Percentiles rank a stretch among this genome's conserved stretches.
These are phyloP conservation scores for Pseudochaenichthys georgianus DNA, from an alignment of 2,797 vertebrate species.

Conservation along the genomic window DNA sequence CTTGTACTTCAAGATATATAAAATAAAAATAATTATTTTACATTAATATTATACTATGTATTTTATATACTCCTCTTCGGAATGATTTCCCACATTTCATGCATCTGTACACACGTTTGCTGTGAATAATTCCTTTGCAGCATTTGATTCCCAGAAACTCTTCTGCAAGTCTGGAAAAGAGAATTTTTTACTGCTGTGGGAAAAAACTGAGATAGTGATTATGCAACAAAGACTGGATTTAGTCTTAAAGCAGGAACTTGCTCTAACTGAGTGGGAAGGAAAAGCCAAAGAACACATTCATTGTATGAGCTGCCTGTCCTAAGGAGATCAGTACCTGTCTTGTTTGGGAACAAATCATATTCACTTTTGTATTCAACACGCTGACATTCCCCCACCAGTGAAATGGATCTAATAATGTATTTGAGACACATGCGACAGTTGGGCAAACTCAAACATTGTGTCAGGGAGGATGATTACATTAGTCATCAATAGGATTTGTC, in stretches of 20 bases:
- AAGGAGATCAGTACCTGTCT: background rate
- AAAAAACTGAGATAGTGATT: background rate
- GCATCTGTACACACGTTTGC: background rate
- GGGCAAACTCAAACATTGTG: no score
- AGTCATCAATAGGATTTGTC: background rate
- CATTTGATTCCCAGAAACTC: background rate
- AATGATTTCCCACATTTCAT: fast-evolving
- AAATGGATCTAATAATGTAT: background rate
- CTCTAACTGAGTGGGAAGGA: background rate
- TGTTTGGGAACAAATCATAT: background rate
- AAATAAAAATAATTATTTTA: background rate
- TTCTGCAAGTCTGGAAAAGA: background rate
- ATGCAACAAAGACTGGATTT: background rate
- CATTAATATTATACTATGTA: background rate
- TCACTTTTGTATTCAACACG: background rate
- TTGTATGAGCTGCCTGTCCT: background rate
- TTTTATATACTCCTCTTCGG: background rate
- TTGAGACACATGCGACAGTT: background rate
- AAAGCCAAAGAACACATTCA: background rate
- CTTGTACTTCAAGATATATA: background rate
- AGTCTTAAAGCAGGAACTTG: background rate
- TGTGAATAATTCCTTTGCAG: background rate
- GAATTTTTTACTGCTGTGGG: background rate
- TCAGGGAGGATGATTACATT: background rate
- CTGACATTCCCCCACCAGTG: background rate